phyloP scores from a whole-genome alignment of 2,888 invertebrate species.

The Gari tellinella region DNA sequence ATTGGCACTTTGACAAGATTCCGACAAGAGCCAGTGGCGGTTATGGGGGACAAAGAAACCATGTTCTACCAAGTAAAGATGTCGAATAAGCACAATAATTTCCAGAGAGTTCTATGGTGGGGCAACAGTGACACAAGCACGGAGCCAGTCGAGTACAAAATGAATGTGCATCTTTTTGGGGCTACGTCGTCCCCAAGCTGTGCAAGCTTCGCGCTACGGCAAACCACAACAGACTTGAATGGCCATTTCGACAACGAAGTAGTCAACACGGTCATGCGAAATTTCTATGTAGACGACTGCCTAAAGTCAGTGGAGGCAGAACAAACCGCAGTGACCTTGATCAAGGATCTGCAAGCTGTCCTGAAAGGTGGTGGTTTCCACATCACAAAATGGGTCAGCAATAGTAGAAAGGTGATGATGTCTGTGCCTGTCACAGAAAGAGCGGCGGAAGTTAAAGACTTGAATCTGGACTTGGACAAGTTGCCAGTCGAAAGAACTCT shows the following conservation, averaged over 20 bases:
- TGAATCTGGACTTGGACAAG: constrained; percentile 31
- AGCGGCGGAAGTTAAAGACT: constrained; percentile 16
- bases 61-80: constrained; percentile 44
- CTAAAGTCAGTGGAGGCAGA: constrained; percentile 28
- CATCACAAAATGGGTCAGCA: constrained; percentile 46
- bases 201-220: constrained; percentile 34
- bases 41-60: constrained; percentile 54
- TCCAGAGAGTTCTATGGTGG: constrained; percentile 42
- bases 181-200: constrained; percentile 28
- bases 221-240: constrained; percentile 7
- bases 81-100: constrained; percentile 3
- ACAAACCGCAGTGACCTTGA: constrained; percentile 17
- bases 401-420: constrained; percentile 45
- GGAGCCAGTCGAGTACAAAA: constrained; percentile 6
- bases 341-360: constrained; percentile 13
- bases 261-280: constrained; percentile 26
- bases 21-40: constrained; percentile 48
- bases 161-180: constrained; percentile 33
- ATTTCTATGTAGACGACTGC: constrained; percentile 59
- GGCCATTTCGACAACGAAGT: constrained; percentile 18
- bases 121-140: constrained; percentile 15
- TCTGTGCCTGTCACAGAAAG: constrained; percentile 45
- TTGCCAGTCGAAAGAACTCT: constrained; percentile 41
- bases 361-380: constrained; percentile 49
- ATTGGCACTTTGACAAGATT: constrained; percentile 58